These are phyloP conservation scores for Solenopsis fugax DNA, from an alignment of 1,140 invertebrate species.

Conservation along the genomic window DNA sequence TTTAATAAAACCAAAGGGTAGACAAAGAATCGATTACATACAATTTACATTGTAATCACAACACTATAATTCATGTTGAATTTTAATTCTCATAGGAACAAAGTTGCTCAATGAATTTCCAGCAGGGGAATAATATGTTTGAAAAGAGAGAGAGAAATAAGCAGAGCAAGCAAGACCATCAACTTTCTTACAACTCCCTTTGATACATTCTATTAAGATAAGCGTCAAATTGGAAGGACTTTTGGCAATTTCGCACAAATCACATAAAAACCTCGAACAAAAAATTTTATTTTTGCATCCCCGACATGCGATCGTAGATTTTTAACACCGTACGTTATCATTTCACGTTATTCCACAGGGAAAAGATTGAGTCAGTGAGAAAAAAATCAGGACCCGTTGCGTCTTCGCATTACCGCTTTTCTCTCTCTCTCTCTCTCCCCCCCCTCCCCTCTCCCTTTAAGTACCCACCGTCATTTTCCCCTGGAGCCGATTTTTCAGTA, in stretches of 20 bases:
- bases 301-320: background rate
- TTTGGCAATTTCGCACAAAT: background rate
- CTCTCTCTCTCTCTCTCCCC: background rate
- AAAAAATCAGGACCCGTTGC: constrained; percentile 60
- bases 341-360: background rate
- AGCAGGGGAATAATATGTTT: background rate
- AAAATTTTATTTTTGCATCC: constrained; percentile 5
- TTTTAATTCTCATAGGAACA: background rate
- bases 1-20: background rate
- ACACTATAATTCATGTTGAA: background rate
- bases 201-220: background rate
- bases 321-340: constrained; percentile 33
- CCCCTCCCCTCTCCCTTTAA: constrained; percentile 27
- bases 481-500: constrained; percentile 72
- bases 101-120: background rate
- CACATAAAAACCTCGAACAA: background rate
- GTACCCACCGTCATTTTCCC: constrained; percentile 56
- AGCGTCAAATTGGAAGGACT: background rate
- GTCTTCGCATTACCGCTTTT: background rate
- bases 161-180: background rate
- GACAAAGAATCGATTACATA: background rate
- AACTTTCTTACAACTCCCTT: background rate
- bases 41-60: background rate
- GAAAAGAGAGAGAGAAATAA: background rate
- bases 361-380: constrained; percentile 46